A percentile compares a stretch with the other conserved stretches of the same genome.
Evolutionary conservation across 2,797 vertebrate species (phyloP).

Genomic region (Manis crassicaudata): DNA sequence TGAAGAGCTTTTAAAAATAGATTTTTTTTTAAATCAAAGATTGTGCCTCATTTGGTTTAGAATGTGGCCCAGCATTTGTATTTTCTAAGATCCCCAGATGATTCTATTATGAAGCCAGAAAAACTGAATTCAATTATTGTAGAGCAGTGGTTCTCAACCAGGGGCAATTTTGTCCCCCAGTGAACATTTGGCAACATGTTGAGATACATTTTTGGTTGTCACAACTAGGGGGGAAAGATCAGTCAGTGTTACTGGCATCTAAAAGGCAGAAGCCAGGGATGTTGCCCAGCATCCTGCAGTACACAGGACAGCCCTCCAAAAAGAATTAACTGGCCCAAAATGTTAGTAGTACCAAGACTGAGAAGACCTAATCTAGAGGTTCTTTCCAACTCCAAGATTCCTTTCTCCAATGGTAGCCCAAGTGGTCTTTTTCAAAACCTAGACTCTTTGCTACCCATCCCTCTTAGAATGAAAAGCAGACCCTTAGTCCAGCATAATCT

Average conservation of each 20-base stretch:
- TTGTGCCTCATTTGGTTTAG: not conserved
- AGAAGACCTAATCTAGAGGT: not conserved
- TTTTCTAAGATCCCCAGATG: not conserved
- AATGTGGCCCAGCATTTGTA: not conserved
- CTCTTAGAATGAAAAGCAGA: not conserved
- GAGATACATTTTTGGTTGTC: not conserved
- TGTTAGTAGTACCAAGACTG: not conserved
- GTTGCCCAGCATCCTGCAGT: not conserved
- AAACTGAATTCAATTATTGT: not conserved
- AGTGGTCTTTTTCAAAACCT: constrained; percentile 1
- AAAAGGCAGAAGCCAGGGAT: not conserved
- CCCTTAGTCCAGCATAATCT: not conserved
- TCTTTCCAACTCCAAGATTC: not conserved
- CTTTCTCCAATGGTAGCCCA: not conserved
- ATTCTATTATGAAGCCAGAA: constrained; percentile 1
- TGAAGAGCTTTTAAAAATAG: not conserved
- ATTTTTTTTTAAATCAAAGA: not conserved
- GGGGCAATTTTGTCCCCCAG: not conserved
- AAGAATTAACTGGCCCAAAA: not conserved
- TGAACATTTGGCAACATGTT: not conserved
- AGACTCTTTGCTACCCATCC: not conserved
- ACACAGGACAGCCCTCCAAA: not conserved
- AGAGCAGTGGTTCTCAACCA: not conserved
- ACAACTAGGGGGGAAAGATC: not conserved
- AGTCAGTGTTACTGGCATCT: not conserved